Conservation (phyloP, 2,888 invertebrate genomes). For the Petrolisthes cinctipes region DNA sequence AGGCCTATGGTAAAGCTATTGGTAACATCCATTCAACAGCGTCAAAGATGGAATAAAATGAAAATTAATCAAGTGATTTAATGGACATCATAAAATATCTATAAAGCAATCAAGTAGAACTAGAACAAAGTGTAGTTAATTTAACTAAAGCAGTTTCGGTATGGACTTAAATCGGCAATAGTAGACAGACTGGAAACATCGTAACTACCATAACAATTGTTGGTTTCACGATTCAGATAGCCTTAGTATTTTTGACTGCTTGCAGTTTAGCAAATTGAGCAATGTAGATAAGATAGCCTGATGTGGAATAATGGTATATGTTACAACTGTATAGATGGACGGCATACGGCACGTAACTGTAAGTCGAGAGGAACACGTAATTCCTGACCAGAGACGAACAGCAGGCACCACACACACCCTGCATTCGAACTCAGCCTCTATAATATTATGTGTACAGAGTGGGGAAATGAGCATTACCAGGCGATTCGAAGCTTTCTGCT, state of each 20-base stretch:
- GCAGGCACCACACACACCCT: too few relatives aligned
- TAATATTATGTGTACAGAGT: too few relatives aligned
- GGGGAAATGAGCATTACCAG: too few relatives aligned
- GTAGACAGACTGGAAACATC: neutral
- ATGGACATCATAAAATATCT: neutral
- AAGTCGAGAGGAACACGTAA: neutral
- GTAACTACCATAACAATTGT: conserved; percentile 6
- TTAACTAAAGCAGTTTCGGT: neutral
- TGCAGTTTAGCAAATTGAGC: neutral
- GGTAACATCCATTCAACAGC: neutral
- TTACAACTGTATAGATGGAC: neutral
- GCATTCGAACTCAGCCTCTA: too few relatives aligned
- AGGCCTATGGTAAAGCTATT: neutral
- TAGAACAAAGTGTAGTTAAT: neutral
- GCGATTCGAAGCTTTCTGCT: too few relatives aligned
- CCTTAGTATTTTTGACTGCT: conserved; percentile 14
- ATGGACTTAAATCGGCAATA: neutral
- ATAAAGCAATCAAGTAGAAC: neutral
- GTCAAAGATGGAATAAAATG: neutral
- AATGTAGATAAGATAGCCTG: neutral
- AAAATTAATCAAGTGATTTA: neutral
- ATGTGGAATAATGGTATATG: neutral
- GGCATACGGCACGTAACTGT: neutral
- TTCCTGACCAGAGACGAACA: neutral
- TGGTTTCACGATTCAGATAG: conserved; percentile 14